Evolutionary conservation across 2,113 vertebrate species (phyloP), one percentile per base, ranked within the genome.

Genomic region (Alosa alosa): DNA sequence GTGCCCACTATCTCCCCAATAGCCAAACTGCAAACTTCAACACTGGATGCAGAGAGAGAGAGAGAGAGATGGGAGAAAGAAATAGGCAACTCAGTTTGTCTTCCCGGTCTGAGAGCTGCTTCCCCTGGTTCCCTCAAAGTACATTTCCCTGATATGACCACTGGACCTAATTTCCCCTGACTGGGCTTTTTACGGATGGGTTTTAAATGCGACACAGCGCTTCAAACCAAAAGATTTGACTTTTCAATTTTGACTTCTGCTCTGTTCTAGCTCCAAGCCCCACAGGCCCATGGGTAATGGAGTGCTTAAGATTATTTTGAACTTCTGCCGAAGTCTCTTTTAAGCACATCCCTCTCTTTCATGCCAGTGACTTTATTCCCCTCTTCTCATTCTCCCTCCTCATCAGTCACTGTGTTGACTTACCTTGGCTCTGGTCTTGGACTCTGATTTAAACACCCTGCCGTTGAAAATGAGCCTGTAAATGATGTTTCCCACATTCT

Each of bases 241-340:
- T 78, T 78, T 39, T 78, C 72, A 78, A 78, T 78, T 78, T 39
- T 15, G 25, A 78, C 72, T 78, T 39, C 13, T 78, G 72, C 36
- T 31, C 1, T 15, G 11, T 78, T 15, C 36, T 78, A 78, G 36
- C 72, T 36, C 72, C 72, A 78, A 78, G 72, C 72, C 72, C 72
- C 72, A 78, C 9, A 78, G 72, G 72, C 72, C 11, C 72, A 78
- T 78, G 72, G 72, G 72, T 78, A 78, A 78, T 78, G 36, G 25
- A 78, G 72, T 78, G 72, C 39, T 78, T 78, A 39, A 78, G 72
- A 78, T 78, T 78, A 78, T 39, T 78, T 78, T 78, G 15, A 78
- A 78, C 31, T 78, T 78, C 72, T 39, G 72, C 13, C 72, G 11
- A 78, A 78, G 72, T 78, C 36, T 5, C 72, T 78, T 78, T 78